A percentile compares a stretch with the other conserved stretches of the same genome.
Evolutionary conservation across 2,888 invertebrate genomes (phyloP).

Genomic region (Mesorhabditis spiculigera): DNA sequence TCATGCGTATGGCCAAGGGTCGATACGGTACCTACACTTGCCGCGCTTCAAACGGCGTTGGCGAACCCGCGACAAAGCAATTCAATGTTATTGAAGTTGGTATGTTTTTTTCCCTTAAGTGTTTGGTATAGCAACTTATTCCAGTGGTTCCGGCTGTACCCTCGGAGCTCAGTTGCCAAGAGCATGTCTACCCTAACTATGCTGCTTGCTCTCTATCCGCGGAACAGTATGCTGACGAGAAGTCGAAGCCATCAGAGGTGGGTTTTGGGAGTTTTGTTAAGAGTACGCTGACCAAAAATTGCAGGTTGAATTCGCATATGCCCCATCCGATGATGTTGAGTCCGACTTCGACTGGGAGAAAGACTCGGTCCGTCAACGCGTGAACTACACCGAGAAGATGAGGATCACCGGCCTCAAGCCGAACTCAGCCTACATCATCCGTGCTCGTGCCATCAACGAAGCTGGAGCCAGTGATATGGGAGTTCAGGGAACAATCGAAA

Average conservation of each 20-base stretch:
- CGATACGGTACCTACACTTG: constrained; percentile 41
- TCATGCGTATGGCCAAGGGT: constrained; percentile 21
- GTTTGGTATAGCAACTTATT: constrained; percentile 9
- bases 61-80: constrained; percentile 23
- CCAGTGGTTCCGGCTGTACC: constrained; percentile 32
- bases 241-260: constrained; percentile 22
- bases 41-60: constrained; percentile 39
- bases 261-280: constrained; percentile 8
- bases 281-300: background rate
- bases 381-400: constrained; percentile 17
- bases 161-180: constrained; percentile 31
- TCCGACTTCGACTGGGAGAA: constrained; percentile 26
- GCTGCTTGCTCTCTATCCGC: constrained; percentile 30
- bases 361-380: constrained; percentile 3
- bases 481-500: constrained; percentile 30
- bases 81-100: constrained; percentile 38
- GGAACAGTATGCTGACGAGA: constrained; percentile 19
- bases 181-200: constrained; percentile 39
- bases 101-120: constrained; percentile 15
- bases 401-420: constrained; percentile 27
- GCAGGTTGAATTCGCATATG: constrained; percentile 4
- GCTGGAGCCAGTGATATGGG: constrained; percentile 39
- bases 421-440: constrained; percentile 35
- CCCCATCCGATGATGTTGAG: background rate
- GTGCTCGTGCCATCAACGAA: constrained; percentile 35